Conservation (phyloP, 1,140 invertebrate genomes). For the Dinothrombium tinctorium region DNA sequence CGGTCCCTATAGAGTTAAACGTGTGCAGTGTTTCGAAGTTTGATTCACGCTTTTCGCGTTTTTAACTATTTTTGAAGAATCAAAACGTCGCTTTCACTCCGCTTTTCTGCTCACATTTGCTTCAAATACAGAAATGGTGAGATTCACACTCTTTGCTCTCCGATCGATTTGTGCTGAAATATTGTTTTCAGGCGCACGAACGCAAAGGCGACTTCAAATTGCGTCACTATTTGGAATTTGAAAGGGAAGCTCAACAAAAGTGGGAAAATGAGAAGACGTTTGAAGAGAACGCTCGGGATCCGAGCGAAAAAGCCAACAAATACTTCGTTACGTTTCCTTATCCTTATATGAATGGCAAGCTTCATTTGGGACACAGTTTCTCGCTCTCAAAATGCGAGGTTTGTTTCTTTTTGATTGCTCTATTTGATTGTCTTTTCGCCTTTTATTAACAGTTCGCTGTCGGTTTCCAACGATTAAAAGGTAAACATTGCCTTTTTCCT, state of each 20-base stretch:
- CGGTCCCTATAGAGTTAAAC: too few relatives aligned
- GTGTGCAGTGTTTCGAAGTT: too few relatives aligned
- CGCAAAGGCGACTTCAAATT: slow-evolving; percentile 82
- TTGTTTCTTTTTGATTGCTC: slow-evolving; percentile 2
- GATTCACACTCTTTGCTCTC: too few relatives aligned
- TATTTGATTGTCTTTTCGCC: slow-evolving; percentile 16
- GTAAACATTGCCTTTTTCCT: slow-evolving; percentile 78
- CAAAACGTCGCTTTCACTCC: too few relatives aligned
- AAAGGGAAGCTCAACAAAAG: slow-evolving; percentile 43
- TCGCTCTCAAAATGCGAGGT: slow-evolving; percentile 84
- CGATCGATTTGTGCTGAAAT: too few relatives aligned
- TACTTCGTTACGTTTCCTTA: slow-evolving; percentile 88
- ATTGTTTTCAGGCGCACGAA: too few relatives aligned
- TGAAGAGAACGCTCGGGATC: slow-evolving; percentile 16
- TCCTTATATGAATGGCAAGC: slow-evolving; percentile 96
- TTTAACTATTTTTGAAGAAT: too few relatives aligned
- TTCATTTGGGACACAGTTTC: slow-evolving; percentile 95
- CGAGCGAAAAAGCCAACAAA: slow-evolving; percentile 32
- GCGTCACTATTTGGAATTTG: slow-evolving; percentile 63
- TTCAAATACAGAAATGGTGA: too few relatives aligned
- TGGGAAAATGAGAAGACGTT: slow-evolving; percentile 57
- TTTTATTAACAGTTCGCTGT: slow-evolving; percentile 45
- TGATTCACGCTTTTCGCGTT: too few relatives aligned
- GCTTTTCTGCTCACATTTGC: too few relatives aligned
- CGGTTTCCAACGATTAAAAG: slow-evolving; percentile 67